Percentiles rank a stretch among this genome's conserved stretches.
These are phyloP conservation scores for Malurus melanocephalus DNA, from an alignment of 2,113 vertebrate species.

Conservation along the genomic window DNA sequence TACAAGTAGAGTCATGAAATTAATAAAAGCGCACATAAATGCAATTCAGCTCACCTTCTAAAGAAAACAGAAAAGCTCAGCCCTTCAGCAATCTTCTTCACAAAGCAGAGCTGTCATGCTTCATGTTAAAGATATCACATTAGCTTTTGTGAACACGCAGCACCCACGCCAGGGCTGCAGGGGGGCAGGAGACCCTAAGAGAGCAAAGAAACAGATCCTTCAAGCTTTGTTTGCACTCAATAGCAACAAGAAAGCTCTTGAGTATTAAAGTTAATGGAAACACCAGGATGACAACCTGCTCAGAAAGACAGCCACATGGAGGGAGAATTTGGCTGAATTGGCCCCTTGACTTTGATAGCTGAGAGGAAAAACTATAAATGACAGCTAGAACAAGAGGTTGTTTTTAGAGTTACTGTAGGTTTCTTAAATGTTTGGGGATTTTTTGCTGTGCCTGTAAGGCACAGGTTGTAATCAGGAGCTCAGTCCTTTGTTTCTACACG, in stretches of 20 bases:
- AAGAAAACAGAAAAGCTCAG: not conserved
- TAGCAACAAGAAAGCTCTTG: not conserved
- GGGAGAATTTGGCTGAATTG: not conserved
- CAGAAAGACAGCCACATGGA: not conserved
- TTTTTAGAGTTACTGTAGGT: not conserved
- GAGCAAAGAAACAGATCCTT: not conserved
- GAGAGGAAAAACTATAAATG: not conserved
- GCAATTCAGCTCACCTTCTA: not conserved
- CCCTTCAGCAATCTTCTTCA: not conserved
- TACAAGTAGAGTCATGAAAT: not conserved
- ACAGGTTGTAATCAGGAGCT: not conserved
- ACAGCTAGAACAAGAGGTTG: not conserved
- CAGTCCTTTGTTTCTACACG: not conserved
- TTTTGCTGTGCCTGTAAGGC: not conserved
- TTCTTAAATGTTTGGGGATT: not conserved
- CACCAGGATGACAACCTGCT: not conserved
- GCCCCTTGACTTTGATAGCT: not conserved
- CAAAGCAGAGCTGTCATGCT: not conserved
- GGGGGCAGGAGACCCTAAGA: not conserved
- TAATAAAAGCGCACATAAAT: not conserved
- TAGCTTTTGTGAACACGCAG: not conserved
- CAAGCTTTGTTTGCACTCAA: not conserved
- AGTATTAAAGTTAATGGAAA: not conserved
- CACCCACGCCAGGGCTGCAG: not conserved
- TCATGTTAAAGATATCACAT: not conserved